Conservation (phyloP, 2,797 vertebrate species). For the Agapornis canus region DNA sequence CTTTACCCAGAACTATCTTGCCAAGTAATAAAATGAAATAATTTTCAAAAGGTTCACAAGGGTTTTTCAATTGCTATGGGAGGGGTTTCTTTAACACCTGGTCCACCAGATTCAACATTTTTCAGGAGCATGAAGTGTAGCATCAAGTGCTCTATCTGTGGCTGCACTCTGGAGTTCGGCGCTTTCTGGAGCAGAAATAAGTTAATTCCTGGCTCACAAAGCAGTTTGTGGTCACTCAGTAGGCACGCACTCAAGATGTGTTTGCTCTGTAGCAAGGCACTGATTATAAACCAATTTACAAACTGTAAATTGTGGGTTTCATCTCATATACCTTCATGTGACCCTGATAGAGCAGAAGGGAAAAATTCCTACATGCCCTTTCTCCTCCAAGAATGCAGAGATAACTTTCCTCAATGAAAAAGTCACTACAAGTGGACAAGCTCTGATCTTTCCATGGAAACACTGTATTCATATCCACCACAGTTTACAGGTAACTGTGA, state of each 20-base stretch:
- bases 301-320: not conserved
- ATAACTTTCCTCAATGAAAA: not conserved
- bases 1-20: not conserved
- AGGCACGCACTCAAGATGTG: accelerated
- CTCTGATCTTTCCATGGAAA: not conserved
- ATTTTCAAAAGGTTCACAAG: not conserved
- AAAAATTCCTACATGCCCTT: not conserved
- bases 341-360: not conserved
- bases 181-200: not conserved
- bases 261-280: not conserved
- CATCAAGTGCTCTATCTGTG: not conserved
- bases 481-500: not conserved
- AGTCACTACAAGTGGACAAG: not conserved
- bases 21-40: not conserved
- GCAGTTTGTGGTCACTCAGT: not conserved
- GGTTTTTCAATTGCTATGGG: not conserved
- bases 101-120: not conserved
- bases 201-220: not conserved
- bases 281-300: not conserved
- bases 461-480: not conserved
- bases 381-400: not conserved
- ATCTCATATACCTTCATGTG: not conserved
- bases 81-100: not conserved
- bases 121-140: not conserved
- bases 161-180: accelerated